Evolutionary conservation across 2,797 vertebrate species (phyloP).

Genomic region (Dallia pectoralis): DNA sequence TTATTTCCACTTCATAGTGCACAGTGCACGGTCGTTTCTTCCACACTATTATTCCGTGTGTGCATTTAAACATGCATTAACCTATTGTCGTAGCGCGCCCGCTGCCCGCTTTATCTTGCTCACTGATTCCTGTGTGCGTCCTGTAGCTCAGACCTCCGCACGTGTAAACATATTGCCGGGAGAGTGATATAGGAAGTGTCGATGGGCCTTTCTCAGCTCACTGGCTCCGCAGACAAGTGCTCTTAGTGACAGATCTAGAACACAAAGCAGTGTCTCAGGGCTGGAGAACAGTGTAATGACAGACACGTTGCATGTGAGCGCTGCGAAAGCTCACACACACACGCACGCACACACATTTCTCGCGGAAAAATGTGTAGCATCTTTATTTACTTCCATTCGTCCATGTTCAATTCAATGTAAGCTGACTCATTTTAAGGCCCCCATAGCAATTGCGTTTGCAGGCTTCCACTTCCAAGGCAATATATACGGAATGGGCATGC

Average conservation of each 20-base stretch:
- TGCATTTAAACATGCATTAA: not conserved
- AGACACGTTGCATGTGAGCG: not conserved
- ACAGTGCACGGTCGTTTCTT: not conserved
- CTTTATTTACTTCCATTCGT: slow-evolving; percentile 43
- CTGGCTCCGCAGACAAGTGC: slow-evolving; percentile 42
- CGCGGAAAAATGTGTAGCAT: slow-evolving; percentile 26
- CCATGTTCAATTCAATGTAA: slow-evolving; percentile 46
- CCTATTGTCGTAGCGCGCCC: not conserved
- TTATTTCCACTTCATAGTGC: not conserved
- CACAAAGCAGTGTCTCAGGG: slow-evolving; percentile 40
- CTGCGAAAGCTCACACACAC: slow-evolving; percentile 15
- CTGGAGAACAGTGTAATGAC: slow-evolving; percentile 17
- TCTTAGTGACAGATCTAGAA: slow-evolving; percentile 46
- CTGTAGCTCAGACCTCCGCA: not conserved
- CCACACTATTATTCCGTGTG: not conserved
- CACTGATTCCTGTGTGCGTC: not conserved
- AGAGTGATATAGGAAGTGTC: slow-evolving; percentile 22
- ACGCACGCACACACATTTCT: slow-evolving; percentile 13
- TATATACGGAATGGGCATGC: not conserved
- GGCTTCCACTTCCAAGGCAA: slow-evolving; percentile 22
- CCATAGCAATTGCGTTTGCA: slow-evolving; percentile 12
- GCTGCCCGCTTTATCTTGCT: not conserved
- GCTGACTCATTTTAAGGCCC: slow-evolving; percentile 25
- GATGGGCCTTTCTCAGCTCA: slow-evolving; percentile 38
- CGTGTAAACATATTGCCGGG: slow-evolving; percentile 9